phyloP scores from a whole-genome alignment of 2,888 invertebrate genomes.

The Nomada flava region DNA sequence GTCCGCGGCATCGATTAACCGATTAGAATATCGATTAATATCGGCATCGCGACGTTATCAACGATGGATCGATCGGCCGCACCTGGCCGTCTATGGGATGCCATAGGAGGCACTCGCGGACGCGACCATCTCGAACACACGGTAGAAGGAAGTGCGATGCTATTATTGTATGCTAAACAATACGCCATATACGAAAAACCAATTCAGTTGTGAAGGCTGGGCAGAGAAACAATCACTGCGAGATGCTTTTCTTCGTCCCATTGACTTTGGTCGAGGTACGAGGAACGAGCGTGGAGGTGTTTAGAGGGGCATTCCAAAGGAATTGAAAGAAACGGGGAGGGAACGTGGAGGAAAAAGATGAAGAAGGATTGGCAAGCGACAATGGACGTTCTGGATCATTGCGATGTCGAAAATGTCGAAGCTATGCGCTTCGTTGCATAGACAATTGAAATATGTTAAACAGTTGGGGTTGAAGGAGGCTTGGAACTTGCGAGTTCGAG shows the following conservation, averaged over 20 bases:
- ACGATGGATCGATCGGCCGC: constrained; percentile 53
- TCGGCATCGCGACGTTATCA: constrained; percentile 67
- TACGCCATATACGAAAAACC: constrained; percentile 52
- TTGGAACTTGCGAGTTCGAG: no score
- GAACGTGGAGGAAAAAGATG: neutral
- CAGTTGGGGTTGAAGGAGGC: no score
- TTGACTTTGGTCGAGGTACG: neutral
- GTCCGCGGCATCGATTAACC: constrained; percentile 76
- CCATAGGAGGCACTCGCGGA: constrained; percentile 17
- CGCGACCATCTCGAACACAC: constrained; percentile 28
- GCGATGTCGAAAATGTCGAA: no score
- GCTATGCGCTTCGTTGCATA: no score
- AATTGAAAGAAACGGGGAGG: neutral
- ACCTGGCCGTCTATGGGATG: constrained; percentile 51
- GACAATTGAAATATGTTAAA: no score
- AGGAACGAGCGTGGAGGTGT: constrained; percentile 2
- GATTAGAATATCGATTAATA: constrained; percentile 82
- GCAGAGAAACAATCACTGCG: neutral
- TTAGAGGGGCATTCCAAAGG: neutral
- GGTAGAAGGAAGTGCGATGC: constrained; percentile 48
- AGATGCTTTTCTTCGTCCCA: constrained; percentile 16
- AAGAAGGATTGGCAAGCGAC: no score
- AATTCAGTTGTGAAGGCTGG: constrained; percentile 25
- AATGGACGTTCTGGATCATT: no score
- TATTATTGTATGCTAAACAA: constrained; percentile 64